These are phyloP conservation scores for Mercenaria mercenaria DNA, from an alignment of 1,140 invertebrate species.

Conservation along the genomic window DNA sequence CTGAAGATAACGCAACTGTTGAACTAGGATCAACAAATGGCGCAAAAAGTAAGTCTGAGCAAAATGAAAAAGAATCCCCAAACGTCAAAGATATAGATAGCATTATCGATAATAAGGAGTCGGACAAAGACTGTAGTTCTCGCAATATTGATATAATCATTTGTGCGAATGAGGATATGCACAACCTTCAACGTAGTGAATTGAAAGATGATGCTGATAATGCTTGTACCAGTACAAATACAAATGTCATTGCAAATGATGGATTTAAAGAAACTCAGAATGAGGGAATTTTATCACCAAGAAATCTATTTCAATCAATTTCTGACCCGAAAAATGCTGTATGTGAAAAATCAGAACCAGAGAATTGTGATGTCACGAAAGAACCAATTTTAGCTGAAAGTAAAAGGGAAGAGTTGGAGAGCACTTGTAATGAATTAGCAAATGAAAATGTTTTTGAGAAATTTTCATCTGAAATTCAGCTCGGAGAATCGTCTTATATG, in stretches of 20 bases:
- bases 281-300: neutral
- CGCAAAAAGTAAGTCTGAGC: no score
- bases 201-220: no score
- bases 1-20: no score
- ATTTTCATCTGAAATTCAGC: neutral
- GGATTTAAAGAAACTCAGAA: neutral
- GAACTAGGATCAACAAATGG: no score
- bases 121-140: no score
- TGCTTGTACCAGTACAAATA: neutral
- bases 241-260: neutral
- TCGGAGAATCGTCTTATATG: neutral
- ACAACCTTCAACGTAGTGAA: no score
- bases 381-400: neutral
- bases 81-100: no score
- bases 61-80: no score
- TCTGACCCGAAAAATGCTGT: neutral
- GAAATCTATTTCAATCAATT: slow-evolving; percentile 11
- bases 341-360: neutral
- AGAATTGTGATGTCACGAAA: neutral
- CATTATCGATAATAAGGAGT: no score
- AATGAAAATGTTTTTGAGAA: slow-evolving; percentile 39
- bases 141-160: no score
- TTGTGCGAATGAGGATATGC: no score
- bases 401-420: neutral
- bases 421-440: neutral